A percentile compares a stretch with the other conserved stretches of the same genome.
Conservation (phyloP, 2,888 invertebrate species). For the Andrena bicolor region DNA sequence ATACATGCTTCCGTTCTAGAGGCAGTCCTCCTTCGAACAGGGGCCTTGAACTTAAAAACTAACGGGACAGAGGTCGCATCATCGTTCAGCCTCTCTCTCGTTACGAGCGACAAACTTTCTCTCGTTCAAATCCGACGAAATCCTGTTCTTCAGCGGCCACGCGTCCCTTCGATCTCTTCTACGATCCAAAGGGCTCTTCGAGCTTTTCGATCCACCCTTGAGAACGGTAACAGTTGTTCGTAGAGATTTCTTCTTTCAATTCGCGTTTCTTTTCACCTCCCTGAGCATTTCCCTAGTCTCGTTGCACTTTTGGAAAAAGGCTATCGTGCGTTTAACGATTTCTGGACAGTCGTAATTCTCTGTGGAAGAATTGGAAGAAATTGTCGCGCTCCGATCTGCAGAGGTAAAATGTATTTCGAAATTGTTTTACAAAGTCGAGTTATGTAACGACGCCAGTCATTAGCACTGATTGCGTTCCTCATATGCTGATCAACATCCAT, state of each 20-base stretch:
- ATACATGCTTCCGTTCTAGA: constrained; percentile 46
- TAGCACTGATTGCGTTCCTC: constrained; percentile 12
- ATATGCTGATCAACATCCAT: not conserved
- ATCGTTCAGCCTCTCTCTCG: not conserved
- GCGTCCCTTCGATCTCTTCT: not conserved
- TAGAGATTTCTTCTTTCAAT: not conserved
- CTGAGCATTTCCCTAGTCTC: not conserved
- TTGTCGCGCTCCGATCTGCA: not conserved
- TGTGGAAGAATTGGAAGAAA: not conserved
- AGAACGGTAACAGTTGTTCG: not conserved
- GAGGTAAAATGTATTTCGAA: not conserved
- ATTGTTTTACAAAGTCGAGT: not conserved
- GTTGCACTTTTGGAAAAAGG: not conserved
- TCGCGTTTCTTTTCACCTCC: not conserved
- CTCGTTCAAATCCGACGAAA: not conserved
- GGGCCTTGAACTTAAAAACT: constrained; percentile 59
- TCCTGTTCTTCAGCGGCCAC: not conserved
- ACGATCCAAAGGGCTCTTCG: not conserved
- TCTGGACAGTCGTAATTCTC: not conserved
- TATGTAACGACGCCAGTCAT: not conserved
- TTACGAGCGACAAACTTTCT: constrained; percentile 22
- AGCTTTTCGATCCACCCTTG: not conserved
- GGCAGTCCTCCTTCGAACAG: constrained; percentile 40
- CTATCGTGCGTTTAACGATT: not conserved
- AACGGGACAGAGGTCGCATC: constrained; percentile 28